Evolutionary conservation across 2,113 vertebrate species (phyloP).

Genomic region (Alexandromys fortis): DNA sequence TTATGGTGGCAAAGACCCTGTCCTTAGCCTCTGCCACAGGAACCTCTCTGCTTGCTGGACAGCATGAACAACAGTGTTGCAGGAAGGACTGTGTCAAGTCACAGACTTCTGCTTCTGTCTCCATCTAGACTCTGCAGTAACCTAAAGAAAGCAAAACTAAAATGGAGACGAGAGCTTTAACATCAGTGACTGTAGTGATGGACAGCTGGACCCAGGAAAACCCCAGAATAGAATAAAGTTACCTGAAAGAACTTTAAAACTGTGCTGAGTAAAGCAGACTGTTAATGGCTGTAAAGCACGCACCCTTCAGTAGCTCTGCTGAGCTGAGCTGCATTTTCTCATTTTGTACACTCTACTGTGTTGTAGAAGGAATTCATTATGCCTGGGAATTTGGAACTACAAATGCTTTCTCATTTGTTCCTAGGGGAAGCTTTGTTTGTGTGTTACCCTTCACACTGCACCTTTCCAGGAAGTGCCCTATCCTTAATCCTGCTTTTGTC

Average conservation of each 20-base stretch:
- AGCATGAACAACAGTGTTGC: background rate
- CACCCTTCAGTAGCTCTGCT: background rate
- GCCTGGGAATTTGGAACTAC: background rate
- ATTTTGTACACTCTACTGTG: too few species aligned
- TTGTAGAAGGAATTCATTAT: background rate
- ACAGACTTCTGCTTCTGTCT: background rate
- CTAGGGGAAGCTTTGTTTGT: background rate
- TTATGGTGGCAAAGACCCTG: background rate
- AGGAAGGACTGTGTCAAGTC: accelerated
- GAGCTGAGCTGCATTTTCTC: background rate
- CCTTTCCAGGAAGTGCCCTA: too few species aligned
- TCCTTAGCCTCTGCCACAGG: background rate
- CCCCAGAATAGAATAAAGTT: background rate
- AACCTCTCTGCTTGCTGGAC: background rate
- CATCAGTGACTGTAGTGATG: background rate
- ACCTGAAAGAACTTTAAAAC: background rate
- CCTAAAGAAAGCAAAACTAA: background rate
- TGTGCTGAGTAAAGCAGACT: background rate
- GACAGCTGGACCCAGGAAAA: background rate
- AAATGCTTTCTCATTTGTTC: background rate
- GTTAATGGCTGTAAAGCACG: background rate
- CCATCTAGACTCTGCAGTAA: background rate
- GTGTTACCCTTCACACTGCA: background rate
- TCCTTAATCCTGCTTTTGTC: background rate
- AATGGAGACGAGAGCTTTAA: background rate